A percentile compares a stretch with the other conserved stretches of the same genome.
Conservation (phyloP, 2,888 invertebrate species). For the Spodoptera exigua region DNA sequence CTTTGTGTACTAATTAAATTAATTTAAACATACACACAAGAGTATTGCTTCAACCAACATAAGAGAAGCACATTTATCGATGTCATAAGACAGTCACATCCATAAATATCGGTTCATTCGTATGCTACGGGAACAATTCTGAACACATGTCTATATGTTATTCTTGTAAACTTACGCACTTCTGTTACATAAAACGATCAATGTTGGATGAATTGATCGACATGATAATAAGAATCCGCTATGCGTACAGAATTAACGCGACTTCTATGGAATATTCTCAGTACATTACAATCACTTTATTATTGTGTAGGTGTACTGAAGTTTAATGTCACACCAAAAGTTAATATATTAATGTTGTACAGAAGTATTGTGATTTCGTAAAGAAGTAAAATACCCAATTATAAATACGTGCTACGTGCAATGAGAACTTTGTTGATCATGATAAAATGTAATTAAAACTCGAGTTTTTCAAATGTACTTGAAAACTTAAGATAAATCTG, state of each 20-base stretch:
- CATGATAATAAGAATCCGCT: not conserved
- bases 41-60: slow-evolving; percentile 61
- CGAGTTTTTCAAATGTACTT: slow-evolving; percentile 11
- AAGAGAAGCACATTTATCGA: slow-evolving; percentile 56
- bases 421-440: not conserved
- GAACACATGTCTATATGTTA: slow-evolving; percentile 35
- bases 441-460: not conserved
- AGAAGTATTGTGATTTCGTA: too few relatives aligned
- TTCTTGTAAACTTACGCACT: slow-evolving; percentile 35
- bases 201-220: slow-evolving; percentile 8
- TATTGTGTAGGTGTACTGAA: slow-evolving; percentile 6
- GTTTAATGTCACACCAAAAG: slow-evolving; percentile 25
- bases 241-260: not conserved
- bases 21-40: slow-evolving; percentile 56
- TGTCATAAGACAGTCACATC: slow-evolving; percentile 61
- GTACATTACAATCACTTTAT: slow-evolving; percentile 13
- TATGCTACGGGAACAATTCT: slow-evolving; percentile 52
- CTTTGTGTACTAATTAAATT: slow-evolving; percentile 48
- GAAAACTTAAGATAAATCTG: slow-evolving; percentile 13
- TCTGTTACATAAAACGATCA: slow-evolving; percentile 34
- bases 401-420: not conserved
- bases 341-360: not conserved
- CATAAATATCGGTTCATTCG: slow-evolving; percentile 62
- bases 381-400: too few relatives aligned
- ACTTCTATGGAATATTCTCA: slow-evolving; percentile 12